phyloP scores from a whole-genome alignment of 2,113 vertebrate species.

The Xerus inauris region DNA sequence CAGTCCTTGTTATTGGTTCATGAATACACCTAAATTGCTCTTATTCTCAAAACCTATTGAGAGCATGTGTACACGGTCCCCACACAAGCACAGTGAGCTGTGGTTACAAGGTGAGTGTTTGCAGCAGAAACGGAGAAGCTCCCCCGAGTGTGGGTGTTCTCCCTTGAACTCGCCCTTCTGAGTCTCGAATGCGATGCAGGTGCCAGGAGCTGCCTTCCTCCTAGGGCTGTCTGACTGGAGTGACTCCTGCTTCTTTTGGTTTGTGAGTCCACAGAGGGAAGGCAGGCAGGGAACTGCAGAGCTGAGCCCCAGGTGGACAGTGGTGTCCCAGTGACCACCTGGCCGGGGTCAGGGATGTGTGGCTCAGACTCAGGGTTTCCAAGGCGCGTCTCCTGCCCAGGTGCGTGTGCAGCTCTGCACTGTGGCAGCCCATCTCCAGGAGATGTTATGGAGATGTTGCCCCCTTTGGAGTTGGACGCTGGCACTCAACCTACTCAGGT shows the following conservation, averaged over 20 bases:
- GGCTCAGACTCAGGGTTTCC: background rate
- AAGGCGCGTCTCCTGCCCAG: background rate
- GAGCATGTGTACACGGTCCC: background rate
- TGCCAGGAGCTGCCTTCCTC: accelerated
- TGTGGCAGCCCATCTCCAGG: background rate
- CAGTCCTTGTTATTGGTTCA: no score
- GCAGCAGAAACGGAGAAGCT: accelerated
- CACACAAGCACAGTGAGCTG: accelerated
- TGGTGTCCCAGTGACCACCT: accelerated
- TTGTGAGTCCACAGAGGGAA: accelerated
- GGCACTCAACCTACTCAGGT: conserved; percentile 39
- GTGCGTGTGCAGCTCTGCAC: accelerated
- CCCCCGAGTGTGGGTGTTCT: accelerated
- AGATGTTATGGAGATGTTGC: conserved; percentile 20
- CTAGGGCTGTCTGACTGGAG: accelerated
- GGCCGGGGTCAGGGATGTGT: accelerated
- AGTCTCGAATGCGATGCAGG: accelerated
- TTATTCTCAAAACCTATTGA: background rate
- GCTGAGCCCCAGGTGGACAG: background rate
- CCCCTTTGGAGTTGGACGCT: background rate
- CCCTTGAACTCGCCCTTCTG: accelerated
- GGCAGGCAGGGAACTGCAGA: accelerated
- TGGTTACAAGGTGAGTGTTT: accelerated
- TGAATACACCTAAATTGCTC: no score
- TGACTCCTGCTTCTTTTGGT: accelerated